phyloP scores from a whole-genome alignment of 1,140 invertebrate genomes.

The Drosophila tropicalis region DNA sequence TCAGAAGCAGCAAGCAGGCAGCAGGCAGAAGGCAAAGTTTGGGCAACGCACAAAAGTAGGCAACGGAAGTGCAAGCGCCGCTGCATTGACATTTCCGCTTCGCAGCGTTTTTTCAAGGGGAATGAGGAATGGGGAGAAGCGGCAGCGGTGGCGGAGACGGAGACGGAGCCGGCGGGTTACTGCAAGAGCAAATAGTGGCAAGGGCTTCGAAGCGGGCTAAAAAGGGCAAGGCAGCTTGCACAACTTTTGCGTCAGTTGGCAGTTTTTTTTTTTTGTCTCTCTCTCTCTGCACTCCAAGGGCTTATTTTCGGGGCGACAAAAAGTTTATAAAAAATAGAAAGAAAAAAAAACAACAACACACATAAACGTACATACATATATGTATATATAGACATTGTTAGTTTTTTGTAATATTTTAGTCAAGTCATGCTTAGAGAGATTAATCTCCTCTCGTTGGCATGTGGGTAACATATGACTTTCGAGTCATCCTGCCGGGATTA shows the following conservation, averaged over 20 bases:
- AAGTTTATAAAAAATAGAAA: slow-evolving; percentile 7
- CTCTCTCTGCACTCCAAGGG: slow-evolving; percentile 22
- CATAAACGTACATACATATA: background rate
- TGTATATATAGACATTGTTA: slow-evolving; percentile 14
- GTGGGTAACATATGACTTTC: slow-evolving; percentile 10
- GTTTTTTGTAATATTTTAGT: slow-evolving; percentile 19
- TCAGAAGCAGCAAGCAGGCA: slow-evolving; percentile 17
- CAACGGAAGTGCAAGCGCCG: slow-evolving; percentile 77
- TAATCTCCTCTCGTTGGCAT: slow-evolving; percentile 11
- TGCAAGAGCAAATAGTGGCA: slow-evolving; percentile 13
- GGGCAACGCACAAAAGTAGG: slow-evolving; percentile 64
- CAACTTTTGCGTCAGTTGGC: slow-evolving; percentile 70
- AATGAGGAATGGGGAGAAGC: background rate
- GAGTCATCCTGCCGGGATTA: background rate
- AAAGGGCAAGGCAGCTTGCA: slow-evolving; percentile 37
- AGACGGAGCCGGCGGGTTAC: slow-evolving; percentile 20
- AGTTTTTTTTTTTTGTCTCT: slow-evolving; percentile 22
- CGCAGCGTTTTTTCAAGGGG: slow-evolving; percentile 60
- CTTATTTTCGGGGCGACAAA: slow-evolving; percentile 43
- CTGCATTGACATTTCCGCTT: slow-evolving; percentile 80
- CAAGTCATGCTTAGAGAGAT: slow-evolving; percentile 16
- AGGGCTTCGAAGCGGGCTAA: background rate
- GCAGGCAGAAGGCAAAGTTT: slow-evolving; percentile 57
- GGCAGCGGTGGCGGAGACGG: background rate
- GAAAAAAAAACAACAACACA: slow-evolving; percentile 12